phyloP scores from a whole-genome alignment of 2,888 invertebrate species.

The Agonopterix subpropinquella region DNA sequence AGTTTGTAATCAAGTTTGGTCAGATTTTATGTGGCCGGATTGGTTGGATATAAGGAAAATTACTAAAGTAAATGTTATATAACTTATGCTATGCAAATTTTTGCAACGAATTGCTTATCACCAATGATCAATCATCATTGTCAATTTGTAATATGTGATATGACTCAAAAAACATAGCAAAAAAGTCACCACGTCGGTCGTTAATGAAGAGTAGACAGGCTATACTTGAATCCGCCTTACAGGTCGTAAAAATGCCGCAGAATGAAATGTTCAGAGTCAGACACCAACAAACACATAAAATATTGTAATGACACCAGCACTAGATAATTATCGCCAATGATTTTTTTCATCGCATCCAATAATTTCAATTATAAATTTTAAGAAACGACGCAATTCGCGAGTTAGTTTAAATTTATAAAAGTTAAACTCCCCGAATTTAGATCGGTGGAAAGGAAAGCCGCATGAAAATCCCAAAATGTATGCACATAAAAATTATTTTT shows the following conservation, averaged over 20 bases:
- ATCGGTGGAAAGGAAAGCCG: background rate
- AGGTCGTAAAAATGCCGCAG: slow-evolving; percentile 3
- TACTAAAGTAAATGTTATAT: slow-evolving; percentile 2
- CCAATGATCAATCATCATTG: slow-evolving; percentile 2
- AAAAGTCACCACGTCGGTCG: too few species aligned
- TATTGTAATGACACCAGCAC: background rate
- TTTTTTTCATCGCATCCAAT: slow-evolving; percentile 3
- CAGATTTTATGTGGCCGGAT: slow-evolving; percentile 2
- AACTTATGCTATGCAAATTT: slow-evolving; percentile 4
- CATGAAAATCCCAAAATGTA: background rate
- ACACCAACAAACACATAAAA: slow-evolving; percentile 4
- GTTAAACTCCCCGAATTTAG: background rate
- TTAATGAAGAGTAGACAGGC: too few species aligned
- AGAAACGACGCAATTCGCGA: background rate
- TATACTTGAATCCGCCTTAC: background rate
- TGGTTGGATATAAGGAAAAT: slow-evolving; percentile 8
- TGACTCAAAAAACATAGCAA: background rate
- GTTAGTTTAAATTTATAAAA: background rate
- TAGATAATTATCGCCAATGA: slow-evolving; percentile 7
- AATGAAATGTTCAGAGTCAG: slow-evolving; percentile 1
- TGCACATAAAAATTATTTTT: slow-evolving; percentile 23
- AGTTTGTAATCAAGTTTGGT: slow-evolving; percentile 21
- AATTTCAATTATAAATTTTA: background rate
- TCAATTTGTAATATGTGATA: background rate
- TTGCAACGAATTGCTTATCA: background rate